Conservation (phyloP, 2,797 vertebrate genomes). For the Sebastes matsubarae region DNA sequence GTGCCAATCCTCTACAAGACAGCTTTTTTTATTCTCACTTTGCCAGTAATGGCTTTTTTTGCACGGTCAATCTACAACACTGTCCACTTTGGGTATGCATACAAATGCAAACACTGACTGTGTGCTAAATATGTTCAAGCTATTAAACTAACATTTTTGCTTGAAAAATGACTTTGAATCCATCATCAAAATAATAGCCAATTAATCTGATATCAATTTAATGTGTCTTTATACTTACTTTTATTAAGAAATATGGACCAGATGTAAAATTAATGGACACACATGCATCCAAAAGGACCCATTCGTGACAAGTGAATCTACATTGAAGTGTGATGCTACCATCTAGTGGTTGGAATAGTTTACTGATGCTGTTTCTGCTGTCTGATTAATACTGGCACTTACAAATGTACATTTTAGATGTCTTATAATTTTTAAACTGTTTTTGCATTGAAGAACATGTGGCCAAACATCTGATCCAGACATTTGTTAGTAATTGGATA, state of each 20-base stretch:
- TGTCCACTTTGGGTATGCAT: not conserved
- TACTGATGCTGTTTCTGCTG: not conserved
- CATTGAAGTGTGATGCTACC: constrained; percentile 30
- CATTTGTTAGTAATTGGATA: not conserved
- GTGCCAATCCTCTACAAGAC: not conserved
- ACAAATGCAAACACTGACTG: not conserved
- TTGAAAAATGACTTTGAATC: not conserved
- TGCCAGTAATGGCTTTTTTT: constrained; percentile 17
- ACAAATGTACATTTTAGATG: not conserved
- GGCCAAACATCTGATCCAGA: not conserved
- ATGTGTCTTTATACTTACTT: not conserved
- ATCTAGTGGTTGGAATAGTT: constrained; percentile 49
- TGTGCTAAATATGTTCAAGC: not conserved
- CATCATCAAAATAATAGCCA: not conserved
- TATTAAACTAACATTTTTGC: not conserved
- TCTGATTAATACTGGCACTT: not conserved
- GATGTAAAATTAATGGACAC: not conserved
- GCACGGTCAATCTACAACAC: not conserved
- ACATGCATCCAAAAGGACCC: not conserved
- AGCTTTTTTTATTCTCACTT: not conserved
- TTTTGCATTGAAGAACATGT: not conserved
- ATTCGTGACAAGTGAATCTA: no score
- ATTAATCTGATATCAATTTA: not conserved
- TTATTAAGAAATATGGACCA: not conserved
- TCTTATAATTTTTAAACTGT: not conserved